Conservation (phyloP, 2,797 vertebrate genomes). For the Crenichthys baileyi region DNA sequence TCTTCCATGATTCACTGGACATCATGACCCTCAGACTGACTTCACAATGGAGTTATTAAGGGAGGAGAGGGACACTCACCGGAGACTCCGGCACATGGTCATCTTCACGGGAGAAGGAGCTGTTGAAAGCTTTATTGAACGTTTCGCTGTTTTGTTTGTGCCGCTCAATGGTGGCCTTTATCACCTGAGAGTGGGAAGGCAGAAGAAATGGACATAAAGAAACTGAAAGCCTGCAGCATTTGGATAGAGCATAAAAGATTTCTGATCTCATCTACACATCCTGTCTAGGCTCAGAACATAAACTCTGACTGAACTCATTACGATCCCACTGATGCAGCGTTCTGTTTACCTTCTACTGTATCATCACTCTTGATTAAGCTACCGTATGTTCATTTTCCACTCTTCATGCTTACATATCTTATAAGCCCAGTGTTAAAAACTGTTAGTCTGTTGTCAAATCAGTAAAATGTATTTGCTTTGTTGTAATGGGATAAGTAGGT, state of each 20-base stretch:
- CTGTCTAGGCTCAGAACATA: constrained; percentile 14
- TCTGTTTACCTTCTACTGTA: neutral
- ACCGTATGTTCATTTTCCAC: constrained; percentile 15
- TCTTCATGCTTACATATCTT: neutral
- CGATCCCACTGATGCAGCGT: neutral
- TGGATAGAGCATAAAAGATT: neutral
- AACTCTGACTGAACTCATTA: neutral
- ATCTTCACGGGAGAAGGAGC: constrained; percentile 89
- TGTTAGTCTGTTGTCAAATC: constrained; percentile 14
- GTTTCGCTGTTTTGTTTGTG: constrained; percentile 98
- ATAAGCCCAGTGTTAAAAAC: neutral
- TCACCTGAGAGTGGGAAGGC: constrained; percentile 81
- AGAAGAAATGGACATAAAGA: neutral
- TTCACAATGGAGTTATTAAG: constrained; percentile 32
- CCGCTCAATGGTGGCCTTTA: constrained; percentile 91
- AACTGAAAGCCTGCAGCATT: neutral
- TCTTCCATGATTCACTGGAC: constrained; percentile 36
- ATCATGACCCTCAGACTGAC: constrained; percentile 23
- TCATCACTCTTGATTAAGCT: neutral
- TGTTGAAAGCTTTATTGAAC: constrained; percentile 91
- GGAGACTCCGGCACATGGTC: constrained; percentile 87
- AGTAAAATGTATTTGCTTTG: constrained; percentile 52
- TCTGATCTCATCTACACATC: constrained; percentile 1
- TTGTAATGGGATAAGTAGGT: constrained; percentile 58
- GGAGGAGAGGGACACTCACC: constrained; percentile 73